These are phyloP conservation scores for Eupristina koningsbergeri DNA, from an alignment of 1,140 invertebrate genomes.

Conservation along the genomic window DNA sequence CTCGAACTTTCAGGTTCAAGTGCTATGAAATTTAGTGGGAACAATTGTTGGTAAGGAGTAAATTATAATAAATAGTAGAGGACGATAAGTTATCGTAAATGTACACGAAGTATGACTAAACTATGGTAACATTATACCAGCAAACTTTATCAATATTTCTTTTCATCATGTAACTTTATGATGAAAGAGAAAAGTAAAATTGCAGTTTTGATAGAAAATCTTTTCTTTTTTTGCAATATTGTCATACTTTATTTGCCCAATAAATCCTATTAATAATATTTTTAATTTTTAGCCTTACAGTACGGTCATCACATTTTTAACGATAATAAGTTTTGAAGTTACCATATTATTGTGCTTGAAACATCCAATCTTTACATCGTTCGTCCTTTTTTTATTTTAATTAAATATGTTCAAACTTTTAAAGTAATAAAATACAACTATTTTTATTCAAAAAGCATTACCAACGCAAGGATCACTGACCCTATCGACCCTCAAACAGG, in stretches of 20 bases:
- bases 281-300: neutral
- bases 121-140: neutral
- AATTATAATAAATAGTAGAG: neutral
- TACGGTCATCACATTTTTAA: neutral
- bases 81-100: neutral
- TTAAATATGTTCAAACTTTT: neutral
- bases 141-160: conserved; percentile 18
- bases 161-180: neutral
- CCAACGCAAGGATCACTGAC: too few relatives aligned
- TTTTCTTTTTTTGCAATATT: neutral
- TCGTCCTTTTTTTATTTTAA: neutral
- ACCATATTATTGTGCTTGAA: neutral
- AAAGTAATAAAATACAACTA: neutral
- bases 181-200: neutral
- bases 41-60: neutral
- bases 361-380: too few relatives aligned
- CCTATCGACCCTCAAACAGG: neutral
- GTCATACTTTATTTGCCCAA: neutral
- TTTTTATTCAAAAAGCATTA: neutral
- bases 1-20: neutral
- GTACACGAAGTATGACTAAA: neutral
- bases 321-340: neutral
- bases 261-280: neutral
- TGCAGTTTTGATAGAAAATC: neutral
- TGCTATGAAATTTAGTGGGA: neutral